Conservation (phyloP, 2,888 invertebrate genomes). For the Ptychoptera albimana region DNA sequence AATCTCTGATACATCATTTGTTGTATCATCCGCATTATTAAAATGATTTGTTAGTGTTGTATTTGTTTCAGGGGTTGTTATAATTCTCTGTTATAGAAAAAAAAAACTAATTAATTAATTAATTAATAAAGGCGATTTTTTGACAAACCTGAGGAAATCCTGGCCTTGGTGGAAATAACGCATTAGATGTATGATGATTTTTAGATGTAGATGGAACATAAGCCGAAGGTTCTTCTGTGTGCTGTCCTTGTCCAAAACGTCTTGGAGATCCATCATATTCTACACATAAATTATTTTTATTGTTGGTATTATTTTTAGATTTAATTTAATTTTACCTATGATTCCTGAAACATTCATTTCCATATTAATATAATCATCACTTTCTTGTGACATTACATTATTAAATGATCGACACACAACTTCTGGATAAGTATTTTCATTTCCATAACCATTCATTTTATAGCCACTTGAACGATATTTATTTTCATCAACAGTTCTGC, state of each 20-base stretch:
- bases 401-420: too few species aligned
- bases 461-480: too few species aligned
- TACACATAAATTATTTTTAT: too few species aligned
- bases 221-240: conserved; percentile 7
- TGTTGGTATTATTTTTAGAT: too few species aligned
- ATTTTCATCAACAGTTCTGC: too few species aligned
- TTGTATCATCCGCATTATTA: conserved; percentile 28
- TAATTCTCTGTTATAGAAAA: background rate
- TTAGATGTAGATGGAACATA: conserved; percentile 26
- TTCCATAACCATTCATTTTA: too few species aligned
- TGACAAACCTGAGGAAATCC: conserved; percentile 57
- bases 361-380: too few species aligned
- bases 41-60: background rate
- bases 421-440: too few species aligned
- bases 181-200: conserved; percentile 33
- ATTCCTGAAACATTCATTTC: too few species aligned
- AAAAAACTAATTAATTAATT: background rate
- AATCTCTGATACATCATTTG: conserved; percentile 31
- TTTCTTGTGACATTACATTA: too few species aligned
- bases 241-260: conserved; percentile 53
- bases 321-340: too few species aligned
- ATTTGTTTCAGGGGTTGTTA: background rate
- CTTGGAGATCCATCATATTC: conserved; percentile 85
- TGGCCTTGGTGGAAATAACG: conserved; percentile 58
- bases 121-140: background rate